Evolutionary conservation across 2,797 vertebrate species (phyloP).

Genomic region (Craterocephalus amniculus): DNA sequence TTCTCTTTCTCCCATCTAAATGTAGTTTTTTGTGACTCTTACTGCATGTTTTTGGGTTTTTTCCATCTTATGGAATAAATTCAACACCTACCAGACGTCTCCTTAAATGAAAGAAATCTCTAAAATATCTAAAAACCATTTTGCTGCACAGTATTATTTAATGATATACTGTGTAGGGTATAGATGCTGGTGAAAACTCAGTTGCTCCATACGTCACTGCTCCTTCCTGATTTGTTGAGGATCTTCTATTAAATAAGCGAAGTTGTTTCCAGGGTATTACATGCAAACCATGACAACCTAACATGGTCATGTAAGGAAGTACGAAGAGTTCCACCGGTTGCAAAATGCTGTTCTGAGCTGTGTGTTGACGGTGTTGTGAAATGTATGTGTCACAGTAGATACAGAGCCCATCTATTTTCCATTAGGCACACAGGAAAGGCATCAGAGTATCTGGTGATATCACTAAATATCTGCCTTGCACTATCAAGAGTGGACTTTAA

Average conservation of each 20-base stretch:
- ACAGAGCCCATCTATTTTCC: not conserved
- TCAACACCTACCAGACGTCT: not conserved
- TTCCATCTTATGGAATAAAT: not conserved
- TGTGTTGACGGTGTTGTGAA: constrained; percentile 6
- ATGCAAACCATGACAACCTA: not conserved
- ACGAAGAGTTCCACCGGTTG: constrained; percentile 17
- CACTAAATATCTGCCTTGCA: not conserved
- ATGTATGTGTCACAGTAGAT: not conserved
- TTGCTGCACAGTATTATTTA: not conserved
- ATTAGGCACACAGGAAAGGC: not conserved
- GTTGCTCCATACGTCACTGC: not conserved
- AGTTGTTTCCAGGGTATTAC: not conserved
- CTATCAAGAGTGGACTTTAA: not conserved
- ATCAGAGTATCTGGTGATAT: not conserved
- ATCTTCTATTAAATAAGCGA: not conserved
- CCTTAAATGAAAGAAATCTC: not conserved
- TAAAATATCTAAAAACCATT: not conserved
- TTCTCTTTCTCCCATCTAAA: not conserved
- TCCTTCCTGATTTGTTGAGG: not conserved
- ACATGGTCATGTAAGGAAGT: constrained; percentile 28
- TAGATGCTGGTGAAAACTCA: no score
- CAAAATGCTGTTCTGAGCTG: constrained; percentile 6
- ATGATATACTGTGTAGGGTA: not conserved
- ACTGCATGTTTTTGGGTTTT: not conserved
- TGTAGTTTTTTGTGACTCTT: not conserved